Percentiles rank a stretch among this genome's conserved stretches.
Evolutionary conservation across 2,888 invertebrate genomes (phyloP).

Genomic region (Leptinotarsa haldemani): DNA sequence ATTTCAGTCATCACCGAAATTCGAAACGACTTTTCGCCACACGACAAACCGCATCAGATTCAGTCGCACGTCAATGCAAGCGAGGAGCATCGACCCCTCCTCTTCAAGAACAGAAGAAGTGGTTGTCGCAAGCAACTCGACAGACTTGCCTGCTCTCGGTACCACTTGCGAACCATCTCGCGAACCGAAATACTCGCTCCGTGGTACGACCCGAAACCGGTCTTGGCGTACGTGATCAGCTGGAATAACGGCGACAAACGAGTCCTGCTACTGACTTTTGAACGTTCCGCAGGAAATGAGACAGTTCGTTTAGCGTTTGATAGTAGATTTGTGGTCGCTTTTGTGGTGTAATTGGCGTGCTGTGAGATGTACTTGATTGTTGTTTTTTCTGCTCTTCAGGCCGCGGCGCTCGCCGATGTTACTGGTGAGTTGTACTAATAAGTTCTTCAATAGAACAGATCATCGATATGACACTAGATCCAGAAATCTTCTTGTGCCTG

Average conservation of each 20-base stretch:
- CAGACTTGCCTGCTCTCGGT: constrained; percentile 29
- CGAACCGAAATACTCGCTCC: constrained; percentile 10
- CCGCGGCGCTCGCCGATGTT: constrained; percentile 23
- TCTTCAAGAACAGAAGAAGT: constrained; percentile 41
- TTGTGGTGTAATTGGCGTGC: constrained; percentile 26
- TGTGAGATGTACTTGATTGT: constrained; percentile 49
- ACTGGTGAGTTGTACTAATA: constrained; percentile 25
- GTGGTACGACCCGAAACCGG: constrained; percentile 20
- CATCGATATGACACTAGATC: too few species aligned
- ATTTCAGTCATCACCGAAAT: not conserved
- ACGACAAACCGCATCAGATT: constrained; percentile 1
- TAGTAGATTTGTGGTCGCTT: constrained; percentile 7
- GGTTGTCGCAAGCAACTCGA: constrained; percentile 36
- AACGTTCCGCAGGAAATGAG: constrained; percentile 14
- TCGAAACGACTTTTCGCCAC: not conserved
- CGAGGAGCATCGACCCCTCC: constrained; percentile 44
- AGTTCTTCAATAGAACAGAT: too few species aligned
- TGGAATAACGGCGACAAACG: not conserved
- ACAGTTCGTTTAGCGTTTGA: not conserved
- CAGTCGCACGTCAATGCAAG: constrained; percentile 38
- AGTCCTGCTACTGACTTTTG: constrained; percentile 15
- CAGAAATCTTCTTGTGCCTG: too few species aligned
- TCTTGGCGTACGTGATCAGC: constrained; percentile 6
- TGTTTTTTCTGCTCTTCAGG: constrained; percentile 35
- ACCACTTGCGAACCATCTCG: constrained; percentile 3